Evolutionary conservation across 92 coral and sea anemone genomes (phyloP).

Genomic region (Muricea muricata): DNA sequence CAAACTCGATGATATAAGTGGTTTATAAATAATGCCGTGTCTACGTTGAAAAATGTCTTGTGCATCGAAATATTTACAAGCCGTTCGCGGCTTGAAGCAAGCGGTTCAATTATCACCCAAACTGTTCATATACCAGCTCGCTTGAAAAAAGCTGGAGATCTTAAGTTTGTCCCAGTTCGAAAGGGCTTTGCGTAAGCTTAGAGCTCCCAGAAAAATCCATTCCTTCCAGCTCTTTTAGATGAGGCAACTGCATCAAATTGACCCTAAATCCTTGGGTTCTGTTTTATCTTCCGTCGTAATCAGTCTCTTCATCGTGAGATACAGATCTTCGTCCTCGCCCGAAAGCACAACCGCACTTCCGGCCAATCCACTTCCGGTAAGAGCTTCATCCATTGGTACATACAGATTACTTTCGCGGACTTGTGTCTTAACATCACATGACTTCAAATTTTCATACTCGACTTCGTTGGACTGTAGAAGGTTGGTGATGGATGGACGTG

Average conservation of each 20-base stretch:
- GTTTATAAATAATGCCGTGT: constrained; percentile 6
- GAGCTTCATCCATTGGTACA: constrained; percentile 37
- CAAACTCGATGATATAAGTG: not conserved
- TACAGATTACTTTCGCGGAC: constrained; percentile 28
- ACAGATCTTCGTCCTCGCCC: not conserved
- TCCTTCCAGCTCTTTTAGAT: too few species aligned
- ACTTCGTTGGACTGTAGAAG: not conserved
- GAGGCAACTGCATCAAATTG: not conserved
- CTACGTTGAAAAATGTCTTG: not conserved
- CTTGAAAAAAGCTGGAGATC: not conserved
- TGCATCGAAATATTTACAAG: not conserved
- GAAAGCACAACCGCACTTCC: constrained; percentile 2
- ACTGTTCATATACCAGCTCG: not conserved
- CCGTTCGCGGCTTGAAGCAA: not conserved
- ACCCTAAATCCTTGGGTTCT: not conserved
- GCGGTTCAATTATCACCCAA: not conserved
- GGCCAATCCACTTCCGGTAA: not conserved
- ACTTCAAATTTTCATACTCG: constrained; percentile 18
- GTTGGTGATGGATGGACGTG: not conserved
- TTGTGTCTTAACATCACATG: not conserved
- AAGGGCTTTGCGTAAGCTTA: too few species aligned
- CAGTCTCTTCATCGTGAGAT: constrained; percentile 30
- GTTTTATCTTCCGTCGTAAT: not conserved
- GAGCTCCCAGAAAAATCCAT: too few species aligned
- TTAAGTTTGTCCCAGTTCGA: too few species aligned